phyloP scores from a whole-genome alignment of 2,113 vertebrate genomes.

The Mustela lutreola region DNA sequence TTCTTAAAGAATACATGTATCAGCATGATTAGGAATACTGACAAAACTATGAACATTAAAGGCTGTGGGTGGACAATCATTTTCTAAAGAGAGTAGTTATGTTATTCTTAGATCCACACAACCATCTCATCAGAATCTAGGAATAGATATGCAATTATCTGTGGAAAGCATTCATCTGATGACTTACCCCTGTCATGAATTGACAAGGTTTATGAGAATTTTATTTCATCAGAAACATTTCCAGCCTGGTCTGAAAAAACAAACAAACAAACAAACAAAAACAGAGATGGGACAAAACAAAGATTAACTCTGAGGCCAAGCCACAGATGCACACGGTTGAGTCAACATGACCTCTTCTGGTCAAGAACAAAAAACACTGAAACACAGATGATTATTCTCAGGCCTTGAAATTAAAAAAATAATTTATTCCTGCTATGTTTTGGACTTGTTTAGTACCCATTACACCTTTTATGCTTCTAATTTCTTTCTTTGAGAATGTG shows the following conservation, averaged over 20 bases:
- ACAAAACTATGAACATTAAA: background rate
- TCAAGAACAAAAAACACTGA: rapidly evolving
- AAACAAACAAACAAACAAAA: background rate
- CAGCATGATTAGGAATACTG: background rate
- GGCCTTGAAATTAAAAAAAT: background rate
- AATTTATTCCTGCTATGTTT: background rate
- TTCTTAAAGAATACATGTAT: background rate
- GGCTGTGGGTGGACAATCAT: background rate
- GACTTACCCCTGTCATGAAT: background rate
- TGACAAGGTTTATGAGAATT: background rate
- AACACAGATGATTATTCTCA: background rate
- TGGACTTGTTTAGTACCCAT: background rate
- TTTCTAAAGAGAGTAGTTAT: background rate
- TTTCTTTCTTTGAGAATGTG: background rate
- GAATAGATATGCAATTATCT: background rate
- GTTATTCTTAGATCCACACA: background rate
- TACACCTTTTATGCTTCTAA: background rate
- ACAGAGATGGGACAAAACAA: background rate
- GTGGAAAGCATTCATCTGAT: background rate
- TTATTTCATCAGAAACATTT: background rate
- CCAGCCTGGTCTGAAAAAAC: background rate
- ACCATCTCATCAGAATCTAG: background rate
- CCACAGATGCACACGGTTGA: background rate
- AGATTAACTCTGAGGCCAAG: background rate
- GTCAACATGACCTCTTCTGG: background rate